Evolutionary conservation across 2,797 vertebrate species (phyloP).

Genomic region (Schizopygopsis malacanthus): DNA sequence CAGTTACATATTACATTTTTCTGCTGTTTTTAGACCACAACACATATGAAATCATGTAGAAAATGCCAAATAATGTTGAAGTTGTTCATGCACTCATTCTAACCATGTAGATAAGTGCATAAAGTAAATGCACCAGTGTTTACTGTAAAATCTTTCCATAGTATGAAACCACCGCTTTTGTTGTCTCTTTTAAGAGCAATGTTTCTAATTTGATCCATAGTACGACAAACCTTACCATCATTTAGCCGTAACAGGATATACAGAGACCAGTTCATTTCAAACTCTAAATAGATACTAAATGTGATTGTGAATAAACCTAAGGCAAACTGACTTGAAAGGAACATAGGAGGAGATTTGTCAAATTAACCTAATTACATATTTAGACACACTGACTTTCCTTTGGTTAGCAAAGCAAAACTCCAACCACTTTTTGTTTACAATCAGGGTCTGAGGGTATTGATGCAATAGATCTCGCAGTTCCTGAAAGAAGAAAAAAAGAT

Average conservation of each 20-base stretch:
- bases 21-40: background rate
- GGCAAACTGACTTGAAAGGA: constrained; percentile 4
- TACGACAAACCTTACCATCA: background rate
- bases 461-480: constrained; percentile 72
- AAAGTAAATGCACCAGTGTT: background rate
- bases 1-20: background rate
- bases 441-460: constrained; percentile 65
- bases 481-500: constrained; percentile 59
- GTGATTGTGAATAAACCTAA: background rate
- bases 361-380: constrained; percentile 66
- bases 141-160: background rate
- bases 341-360: constrained; percentile 46
- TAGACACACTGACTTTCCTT: constrained; percentile 62
- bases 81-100: background rate
- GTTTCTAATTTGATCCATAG: background rate
- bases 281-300: background rate
- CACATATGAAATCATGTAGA: background rate
- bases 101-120: background rate
- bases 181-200: background rate
- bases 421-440: constrained; percentile 77
- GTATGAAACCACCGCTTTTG: background rate
- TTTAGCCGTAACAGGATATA: background rate
- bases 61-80: background rate
- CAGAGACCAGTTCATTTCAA: background rate
- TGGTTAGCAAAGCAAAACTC: constrained; percentile 81